Base-by-base conservation (phyloP, 2,888 invertebrate genomes). In the Prenolepis imparis region DNA sequence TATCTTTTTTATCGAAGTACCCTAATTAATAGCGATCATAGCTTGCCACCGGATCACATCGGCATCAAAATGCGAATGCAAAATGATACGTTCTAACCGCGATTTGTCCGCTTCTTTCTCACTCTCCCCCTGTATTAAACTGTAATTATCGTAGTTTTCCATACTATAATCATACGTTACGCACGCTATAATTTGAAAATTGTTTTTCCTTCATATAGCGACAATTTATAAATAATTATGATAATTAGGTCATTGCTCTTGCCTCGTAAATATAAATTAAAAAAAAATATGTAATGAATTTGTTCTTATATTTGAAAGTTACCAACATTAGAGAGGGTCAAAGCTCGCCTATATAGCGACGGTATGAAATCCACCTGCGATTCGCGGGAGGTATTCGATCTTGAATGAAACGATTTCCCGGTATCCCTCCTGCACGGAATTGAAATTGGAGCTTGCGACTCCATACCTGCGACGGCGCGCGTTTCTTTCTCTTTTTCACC, bases 21-120 rank as follows among this genome's bases (percentile, higher is more conserved):
- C 9, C 24, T 70, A 70, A 80, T 80, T 70, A 70, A 80, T 44
- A 80, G 78, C 24, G 11, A 48, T 61, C 59, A n/a, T 57, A 67
- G 59, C 70, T 68, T 32, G 67, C 77, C 36, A 67, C 11, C 57
- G 21, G 39, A 77, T 77, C 55, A 24, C 8, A 44, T 44, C 44
- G 41, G 9, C 21, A 12, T 55, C 52, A 44, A 44, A n/a, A 32
- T 55, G 55, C 18, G 21, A 70, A 15, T 11, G 36, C 64, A 21
- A 78, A 32, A 59, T 68, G 44, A 78, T 18, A 66, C 44, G 32
- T 44, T 41, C 52, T n/a, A 0, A 12, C 32, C 24, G 36, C 32
- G 36, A 15, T 24, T 18, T 52, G 2, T 52, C 18, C 18, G 6
- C 6, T 18, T 48, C 48, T 48, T 6, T 48, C 52, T 48, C 8